These are phyloP conservation scores for Troides aeacus DNA, from an alignment of 2,888 invertebrate genomes.

Conservation along the genomic window DNA sequence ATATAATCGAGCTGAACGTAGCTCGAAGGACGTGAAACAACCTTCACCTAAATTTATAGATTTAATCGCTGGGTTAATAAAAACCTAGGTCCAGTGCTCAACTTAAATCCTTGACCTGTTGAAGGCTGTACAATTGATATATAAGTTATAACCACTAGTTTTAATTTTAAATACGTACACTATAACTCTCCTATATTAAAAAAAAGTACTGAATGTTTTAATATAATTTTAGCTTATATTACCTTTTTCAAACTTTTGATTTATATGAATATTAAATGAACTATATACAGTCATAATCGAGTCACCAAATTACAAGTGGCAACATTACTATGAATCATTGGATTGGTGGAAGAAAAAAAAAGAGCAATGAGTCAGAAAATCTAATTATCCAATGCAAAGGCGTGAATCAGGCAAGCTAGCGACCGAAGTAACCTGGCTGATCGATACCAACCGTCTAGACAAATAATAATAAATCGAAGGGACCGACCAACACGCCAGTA, in stretches of 20 bases:
- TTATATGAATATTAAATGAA: background rate
- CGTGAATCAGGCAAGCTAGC: constrained; percentile 24
- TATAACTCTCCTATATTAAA: too few relatives aligned
- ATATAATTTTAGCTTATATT: too few relatives aligned
- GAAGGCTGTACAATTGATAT: background rate
- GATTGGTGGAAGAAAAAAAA: constrained; percentile 8
- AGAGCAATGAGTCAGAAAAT: constrained; percentile 31
- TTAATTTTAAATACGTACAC: background rate
- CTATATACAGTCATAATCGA: background rate
- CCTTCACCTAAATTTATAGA: constrained; percentile 15
- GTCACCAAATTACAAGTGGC: background rate
- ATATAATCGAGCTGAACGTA: background rate
- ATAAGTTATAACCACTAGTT: background rate
- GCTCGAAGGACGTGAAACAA: constrained; percentile 6
- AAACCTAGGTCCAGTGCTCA: constrained; percentile 14
- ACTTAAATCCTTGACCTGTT: constrained; percentile 3
- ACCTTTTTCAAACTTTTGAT: too few relatives aligned
- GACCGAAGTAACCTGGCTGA: constrained; percentile 16
- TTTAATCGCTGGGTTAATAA: background rate
- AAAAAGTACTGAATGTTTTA: too few relatives aligned
- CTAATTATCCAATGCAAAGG: constrained; percentile 28
- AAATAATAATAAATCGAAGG: constrained; percentile 29
- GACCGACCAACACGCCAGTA: constrained; percentile 20
- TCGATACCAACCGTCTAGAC: constrained; percentile 30
- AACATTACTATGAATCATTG: constrained; percentile 4